phyloP scores from a whole-genome alignment of 2,888 invertebrate genomes.

The Mellilla xanthometata region DNA sequence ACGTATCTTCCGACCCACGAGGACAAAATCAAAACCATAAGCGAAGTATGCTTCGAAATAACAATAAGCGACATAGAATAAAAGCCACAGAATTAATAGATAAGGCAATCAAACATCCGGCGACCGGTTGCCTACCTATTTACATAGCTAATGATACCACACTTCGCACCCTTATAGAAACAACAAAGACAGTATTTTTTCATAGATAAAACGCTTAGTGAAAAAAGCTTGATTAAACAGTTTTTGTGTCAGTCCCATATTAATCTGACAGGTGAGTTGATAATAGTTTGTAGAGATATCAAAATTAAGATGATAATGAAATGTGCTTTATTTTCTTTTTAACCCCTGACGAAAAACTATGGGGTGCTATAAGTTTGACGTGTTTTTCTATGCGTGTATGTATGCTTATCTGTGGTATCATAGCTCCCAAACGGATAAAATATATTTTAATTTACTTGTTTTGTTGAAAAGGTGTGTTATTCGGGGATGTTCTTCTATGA shows the following conservation, averaged over 20 bases:
- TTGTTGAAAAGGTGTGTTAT: no score
- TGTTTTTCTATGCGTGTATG: no score
- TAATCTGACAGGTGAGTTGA: constrained; percentile 47
- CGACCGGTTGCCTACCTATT: constrained; percentile 37
- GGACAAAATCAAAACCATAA: no score
- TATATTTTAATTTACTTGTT: no score
- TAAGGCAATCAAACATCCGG: constrained; percentile 48
- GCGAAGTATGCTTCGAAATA: no score
- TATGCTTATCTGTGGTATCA: constrained; percentile 2
- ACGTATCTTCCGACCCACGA: no score
- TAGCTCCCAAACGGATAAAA: no score
- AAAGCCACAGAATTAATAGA: constrained; percentile 34
- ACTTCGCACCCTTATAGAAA: constrained; percentile 25
- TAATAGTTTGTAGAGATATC: constrained; percentile 51
- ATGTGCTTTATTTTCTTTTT: constrained; percentile 29
- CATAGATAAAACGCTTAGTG: not conserved
- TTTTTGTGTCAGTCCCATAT: constrained; percentile 18
- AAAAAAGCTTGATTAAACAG: constrained; percentile 16
- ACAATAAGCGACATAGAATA: constrained; percentile 8
- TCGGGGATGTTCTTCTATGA: no score
- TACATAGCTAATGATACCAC: constrained; percentile 37
- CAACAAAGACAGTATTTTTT: constrained; percentile 8
- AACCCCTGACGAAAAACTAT: no score
- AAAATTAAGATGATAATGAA: constrained; percentile 59
- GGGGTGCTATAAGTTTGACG: no score